Base-by-base conservation (phyloP, 2,113 vertebrate genomes). In the Xenopus laevis region DNA sequence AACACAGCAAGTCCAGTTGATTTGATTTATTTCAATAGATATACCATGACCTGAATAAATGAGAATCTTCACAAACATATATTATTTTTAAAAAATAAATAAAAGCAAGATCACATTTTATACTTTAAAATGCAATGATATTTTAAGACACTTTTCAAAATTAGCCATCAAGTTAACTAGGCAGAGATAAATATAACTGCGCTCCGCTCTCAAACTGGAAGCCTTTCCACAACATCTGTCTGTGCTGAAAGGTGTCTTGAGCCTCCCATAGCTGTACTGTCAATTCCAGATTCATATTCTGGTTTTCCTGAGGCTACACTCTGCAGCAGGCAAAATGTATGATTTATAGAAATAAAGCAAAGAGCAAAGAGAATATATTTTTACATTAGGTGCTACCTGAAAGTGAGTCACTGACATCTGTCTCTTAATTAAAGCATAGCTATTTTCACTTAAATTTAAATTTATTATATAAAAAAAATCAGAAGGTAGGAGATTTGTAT, bases 401-500 rank as follows among this genome's bases (percentile, higher is more conserved):
- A 64, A 78, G 75, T 77, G 77, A 87, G 86, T 86, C 81, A 79
- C 13, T 82, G 82, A 80, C 82, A 81, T 83, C 71, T 85, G 82
- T 83, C 78, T 84, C 81, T 87, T 90, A 88, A 92, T 91, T 90
- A 89, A 80, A 79, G 53, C 7, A 33, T 83, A 79, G 71, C 68
- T 52, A 64, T 46, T 66, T 78, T 73, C 82, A 72, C 18, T n/a
- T n/a, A 27, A 27, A 27, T 27, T 84, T 81, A 83, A 86, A 87
- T 85, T 7, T 50, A 12, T 50, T 16, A 83, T 85, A 74, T 70
- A 27, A 2, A 40, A 40, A 40, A 7, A 40, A 80, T 78, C 73
- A 80, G 71, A 75, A 79, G 79, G 81, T 74, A 20, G 45, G 63
- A 21, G 77, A 78, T 78, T 85, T 81, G 77, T 61, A 30, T 61